A percentile compares a stretch with the other conserved stretches of the same genome.
phyloP scores from a whole-genome alignment of 2,888 invertebrate genomes.

The Hesperia comma region DNA sequence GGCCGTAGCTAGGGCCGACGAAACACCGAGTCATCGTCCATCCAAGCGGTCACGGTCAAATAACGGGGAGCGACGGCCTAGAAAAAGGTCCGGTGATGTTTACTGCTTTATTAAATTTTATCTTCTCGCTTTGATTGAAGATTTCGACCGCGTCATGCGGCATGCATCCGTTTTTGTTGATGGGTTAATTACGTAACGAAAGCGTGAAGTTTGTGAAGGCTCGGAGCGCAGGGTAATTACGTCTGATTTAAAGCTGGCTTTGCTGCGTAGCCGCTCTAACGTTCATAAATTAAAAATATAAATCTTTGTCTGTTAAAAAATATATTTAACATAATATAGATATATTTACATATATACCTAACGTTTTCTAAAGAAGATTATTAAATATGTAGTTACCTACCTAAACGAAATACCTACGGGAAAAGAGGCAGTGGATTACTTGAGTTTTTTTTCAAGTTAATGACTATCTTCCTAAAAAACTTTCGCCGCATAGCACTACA shows the following conservation, averaged over 20 bases:
- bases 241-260: not conserved
- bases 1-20: slow-evolving; percentile 43
- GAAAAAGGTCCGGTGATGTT: slow-evolving; percentile 62
- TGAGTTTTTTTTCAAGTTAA: no score
- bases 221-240: not conserved
- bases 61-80: slow-evolving; percentile 74
- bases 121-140: slow-evolving; percentile 17
- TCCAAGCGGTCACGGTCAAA: slow-evolving; percentile 71
- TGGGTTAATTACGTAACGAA: slow-evolving; percentile 29
- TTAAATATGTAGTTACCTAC: no score
- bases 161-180: slow-evolving; percentile 10
- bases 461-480: no score
- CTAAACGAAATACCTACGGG: no score
- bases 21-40: slow-evolving; percentile 61
- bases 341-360: no score
- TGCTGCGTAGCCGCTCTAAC: not conserved
- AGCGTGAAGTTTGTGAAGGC: not conserved
- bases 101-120: slow-evolving; percentile 15
- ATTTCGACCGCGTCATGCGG: slow-evolving; percentile 3
- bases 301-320: no score
- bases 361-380: no score
- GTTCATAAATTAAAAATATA: no score
- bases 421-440: no score
- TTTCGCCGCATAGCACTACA: no score
- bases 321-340: no score